Evolutionary conservation across 2,113 vertebrate genomes (phyloP), one percentile per base, ranked within the genome.

Genomic region (Nothoprocta pentlandii): DNA sequence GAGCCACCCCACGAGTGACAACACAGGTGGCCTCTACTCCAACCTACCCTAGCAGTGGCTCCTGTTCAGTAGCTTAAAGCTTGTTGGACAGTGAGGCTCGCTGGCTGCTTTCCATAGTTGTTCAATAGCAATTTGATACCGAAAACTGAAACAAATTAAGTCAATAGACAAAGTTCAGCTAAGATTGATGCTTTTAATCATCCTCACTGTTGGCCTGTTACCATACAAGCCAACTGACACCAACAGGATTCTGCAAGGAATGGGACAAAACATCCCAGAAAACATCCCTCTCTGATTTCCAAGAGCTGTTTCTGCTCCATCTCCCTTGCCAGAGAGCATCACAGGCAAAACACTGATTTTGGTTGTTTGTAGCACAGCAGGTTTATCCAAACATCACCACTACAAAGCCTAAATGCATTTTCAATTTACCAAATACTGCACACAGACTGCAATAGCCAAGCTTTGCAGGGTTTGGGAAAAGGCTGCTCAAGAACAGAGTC

Each of bases 261-360:
- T 4, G 6, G 6, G 41, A 25, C 19, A 8, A 68, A 75, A 7
- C 4, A 3, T 49, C 30, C 39, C 19, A 1, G n/a, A 8, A 16
- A 63, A 36, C 21, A 62, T 36, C 54, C 79, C 67, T 84, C 67
- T 42, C 3, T 5, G 4, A 54, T 68, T 30, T 47, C 30, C 22
- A 68, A 41, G 30, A 14, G 8, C 16, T 14, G 13, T 61, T 61
- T 54, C 20, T 74, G 34, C 77, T 79, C 39, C 8, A 54, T 49
- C 67, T 61, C 17, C 28, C 21, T 9, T 66, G 51, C 10, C 49
- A 66, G 34, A 49, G 15, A 46, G 34, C 5, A 2, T 11, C 36
- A 46, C 15, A 41, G 32, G 36, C 42, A 51, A 70, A 76, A 49
- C 9, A 39, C 0, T 9, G 17, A 49, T 71, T 44, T 71, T 53